Conservation (phyloP, 92 coral and sea anemone genomes). For the Desmophyllum pertusum region DNA sequence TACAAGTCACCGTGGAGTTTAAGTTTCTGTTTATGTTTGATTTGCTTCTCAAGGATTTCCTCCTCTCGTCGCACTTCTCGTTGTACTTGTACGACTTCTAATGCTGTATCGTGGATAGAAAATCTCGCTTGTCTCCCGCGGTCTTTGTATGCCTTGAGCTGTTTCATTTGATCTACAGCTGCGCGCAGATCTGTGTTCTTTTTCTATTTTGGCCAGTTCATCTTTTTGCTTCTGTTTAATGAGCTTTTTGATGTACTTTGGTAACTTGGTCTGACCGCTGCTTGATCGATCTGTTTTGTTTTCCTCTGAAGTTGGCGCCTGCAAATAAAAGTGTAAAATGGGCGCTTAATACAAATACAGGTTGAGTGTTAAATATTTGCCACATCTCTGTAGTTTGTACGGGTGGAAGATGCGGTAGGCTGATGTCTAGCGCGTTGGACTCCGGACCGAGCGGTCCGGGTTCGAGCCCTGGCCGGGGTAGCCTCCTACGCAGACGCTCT, state of each 20-base stretch:
- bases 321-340: not conserved
- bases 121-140: slow-evolving; percentile 57
- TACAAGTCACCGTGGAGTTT: slow-evolving; percentile 95
- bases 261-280: slow-evolving; percentile 50
- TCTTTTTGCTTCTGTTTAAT: slow-evolving; percentile 64
- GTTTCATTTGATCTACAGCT: slow-evolving; percentile 40
- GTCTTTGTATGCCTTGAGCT: slow-evolving; percentile 35
- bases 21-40: slow-evolving; percentile 77
- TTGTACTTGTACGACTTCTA: slow-evolving; percentile 81
- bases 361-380: too few species aligned
- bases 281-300: slow-evolving; percentile 10
- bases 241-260: slow-evolving; percentile 78
- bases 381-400: too few species aligned
- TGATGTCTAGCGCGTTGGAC: too few species aligned
- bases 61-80: slow-evolving; percentile 78
- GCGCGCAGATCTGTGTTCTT: slow-evolving; percentile 54
- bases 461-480: too few species aligned
- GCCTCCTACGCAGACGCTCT: too few species aligned
- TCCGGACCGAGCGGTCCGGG: too few species aligned
- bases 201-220: slow-evolving; percentile 53
- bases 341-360: not conserved
- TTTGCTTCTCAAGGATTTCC: slow-evolving; percentile 79
- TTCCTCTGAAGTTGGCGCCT: slow-evolving; percentile 5
- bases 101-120: slow-evolving; percentile 78
- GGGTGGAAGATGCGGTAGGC: too few species aligned